Evolutionary conservation across 1,140 invertebrate genomes (phyloP).

Genomic region (Zeugodacus cucurbitae): DNA sequence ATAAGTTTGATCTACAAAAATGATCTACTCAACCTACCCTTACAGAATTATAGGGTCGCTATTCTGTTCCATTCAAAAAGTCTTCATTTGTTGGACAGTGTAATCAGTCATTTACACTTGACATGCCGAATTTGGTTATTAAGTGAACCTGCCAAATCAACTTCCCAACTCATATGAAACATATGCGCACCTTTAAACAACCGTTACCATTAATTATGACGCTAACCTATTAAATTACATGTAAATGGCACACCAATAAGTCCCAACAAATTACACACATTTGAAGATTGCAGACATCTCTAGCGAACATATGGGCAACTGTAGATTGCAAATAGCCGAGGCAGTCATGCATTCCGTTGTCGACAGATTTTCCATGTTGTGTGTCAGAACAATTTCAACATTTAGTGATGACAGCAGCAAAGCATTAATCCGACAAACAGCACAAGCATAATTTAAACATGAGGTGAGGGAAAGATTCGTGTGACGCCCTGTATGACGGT

Average conservation of each 20-base stretch:
- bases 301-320: background rate
- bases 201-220: background rate
- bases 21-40: too few species aligned
- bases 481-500: background rate
- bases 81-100: too few species aligned
- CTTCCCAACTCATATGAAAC: too few species aligned
- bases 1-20: too few species aligned
- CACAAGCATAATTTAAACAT: background rate
- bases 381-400: slow-evolving; percentile 13
- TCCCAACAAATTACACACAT: background rate
- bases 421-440: background rate
- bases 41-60: too few species aligned
- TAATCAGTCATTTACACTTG: too few species aligned
- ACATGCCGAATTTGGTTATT: too few species aligned
- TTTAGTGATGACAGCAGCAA: background rate
- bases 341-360: background rate
- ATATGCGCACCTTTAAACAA: too few species aligned
- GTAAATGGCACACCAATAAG: background rate
- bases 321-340: background rate
- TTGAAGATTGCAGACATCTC: background rate
- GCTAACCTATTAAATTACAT: background rate
- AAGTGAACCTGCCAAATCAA: too few species aligned
- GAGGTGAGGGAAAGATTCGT: background rate
- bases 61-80: too few species aligned
- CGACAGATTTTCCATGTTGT: slow-evolving; percentile 29